Evolutionary conservation across 2,113 vertebrate genomes (phyloP).

Genomic region (Platysternon megacephalum): DNA sequence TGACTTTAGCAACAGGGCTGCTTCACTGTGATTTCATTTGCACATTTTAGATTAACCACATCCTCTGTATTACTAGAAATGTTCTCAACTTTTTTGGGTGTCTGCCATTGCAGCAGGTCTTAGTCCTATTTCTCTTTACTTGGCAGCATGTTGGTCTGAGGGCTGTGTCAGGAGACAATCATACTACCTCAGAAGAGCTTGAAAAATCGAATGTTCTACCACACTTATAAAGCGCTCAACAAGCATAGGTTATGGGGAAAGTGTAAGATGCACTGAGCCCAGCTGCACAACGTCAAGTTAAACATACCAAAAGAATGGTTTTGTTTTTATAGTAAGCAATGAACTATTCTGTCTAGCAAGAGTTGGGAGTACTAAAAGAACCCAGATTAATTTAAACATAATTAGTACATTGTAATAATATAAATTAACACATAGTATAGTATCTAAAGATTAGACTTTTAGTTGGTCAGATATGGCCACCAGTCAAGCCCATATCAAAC

Average conservation of each 20-base stretch:
- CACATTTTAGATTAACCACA: slow-evolving; percentile 37
- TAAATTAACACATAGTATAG: background rate
- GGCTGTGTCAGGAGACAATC: background rate
- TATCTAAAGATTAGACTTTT: background rate
- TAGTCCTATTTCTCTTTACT: slow-evolving; percentile 37
- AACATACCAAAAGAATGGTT: background rate
- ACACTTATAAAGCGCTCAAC: background rate
- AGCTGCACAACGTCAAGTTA: slow-evolving; percentile 6
- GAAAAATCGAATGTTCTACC: slow-evolving; percentile 20
- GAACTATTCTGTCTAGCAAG: slow-evolving; percentile 24
- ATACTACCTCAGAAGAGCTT: background rate
- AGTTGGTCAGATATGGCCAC: background rate
- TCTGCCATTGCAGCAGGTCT: slow-evolving; percentile 18
- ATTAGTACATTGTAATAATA: background rate
- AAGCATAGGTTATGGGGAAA: slow-evolving; percentile 25
- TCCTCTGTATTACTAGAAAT: slow-evolving; percentile 31
- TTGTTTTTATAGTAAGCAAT: background rate
- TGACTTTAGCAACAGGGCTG: background rate
- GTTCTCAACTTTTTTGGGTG: background rate
- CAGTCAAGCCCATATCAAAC: background rate
- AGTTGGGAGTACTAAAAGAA: slow-evolving; percentile 11
- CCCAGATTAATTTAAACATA: background rate
- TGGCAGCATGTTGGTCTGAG: background rate
- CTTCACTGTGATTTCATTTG: background rate
- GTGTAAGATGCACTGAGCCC: background rate